phyloP scores from a whole-genome alignment of 2,888 invertebrate genomes.

The Halictus ligatus region DNA sequence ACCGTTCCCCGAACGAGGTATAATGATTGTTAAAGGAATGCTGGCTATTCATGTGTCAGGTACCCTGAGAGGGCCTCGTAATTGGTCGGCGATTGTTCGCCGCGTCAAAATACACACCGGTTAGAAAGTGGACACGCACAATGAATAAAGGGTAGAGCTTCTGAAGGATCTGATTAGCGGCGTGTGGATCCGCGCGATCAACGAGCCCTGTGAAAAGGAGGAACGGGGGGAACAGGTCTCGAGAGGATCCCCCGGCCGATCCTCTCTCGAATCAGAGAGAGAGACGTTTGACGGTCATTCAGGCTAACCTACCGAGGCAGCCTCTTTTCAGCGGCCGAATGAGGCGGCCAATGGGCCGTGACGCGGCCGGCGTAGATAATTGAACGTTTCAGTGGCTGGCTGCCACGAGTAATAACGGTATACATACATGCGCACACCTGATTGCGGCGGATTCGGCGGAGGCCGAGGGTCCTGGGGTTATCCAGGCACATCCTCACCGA shows the following conservation, averaged over 20 bases:
- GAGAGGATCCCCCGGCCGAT: constrained; percentile 45
- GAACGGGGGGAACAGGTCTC: not conserved
- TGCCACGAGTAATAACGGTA: constrained; percentile 75
- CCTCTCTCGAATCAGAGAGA: constrained; percentile 42
- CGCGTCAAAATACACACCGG: constrained; percentile 71
- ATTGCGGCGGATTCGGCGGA: constrained; percentile 60
- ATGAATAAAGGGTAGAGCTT: constrained; percentile 37
- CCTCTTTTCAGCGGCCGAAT: constrained; percentile 75
- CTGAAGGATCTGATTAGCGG: constrained; percentile 73
- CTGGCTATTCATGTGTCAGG: constrained; percentile 67
- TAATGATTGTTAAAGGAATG: constrained; percentile 71
- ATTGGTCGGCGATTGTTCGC: constrained; percentile 75
- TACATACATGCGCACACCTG: constrained; percentile 65
- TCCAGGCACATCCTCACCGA: constrained; percentile 30
- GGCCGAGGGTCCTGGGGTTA: constrained; percentile 43
- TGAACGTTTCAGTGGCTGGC: constrained; percentile 79
- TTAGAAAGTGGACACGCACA: constrained; percentile 25
- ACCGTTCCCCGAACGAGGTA: constrained; percentile 46
- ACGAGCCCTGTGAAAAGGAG: constrained; percentile 34
- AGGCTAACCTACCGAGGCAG: constrained; percentile 72
- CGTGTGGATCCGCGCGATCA: constrained; percentile 61
- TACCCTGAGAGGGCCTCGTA: constrained; percentile 63
- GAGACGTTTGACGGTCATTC: constrained; percentile 78
- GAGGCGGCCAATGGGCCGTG: constrained; percentile 71
- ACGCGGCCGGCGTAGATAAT: constrained; percentile 77